Base-by-base conservation (phyloP, 2,797 vertebrate species). In the Otus scops region DNA sequence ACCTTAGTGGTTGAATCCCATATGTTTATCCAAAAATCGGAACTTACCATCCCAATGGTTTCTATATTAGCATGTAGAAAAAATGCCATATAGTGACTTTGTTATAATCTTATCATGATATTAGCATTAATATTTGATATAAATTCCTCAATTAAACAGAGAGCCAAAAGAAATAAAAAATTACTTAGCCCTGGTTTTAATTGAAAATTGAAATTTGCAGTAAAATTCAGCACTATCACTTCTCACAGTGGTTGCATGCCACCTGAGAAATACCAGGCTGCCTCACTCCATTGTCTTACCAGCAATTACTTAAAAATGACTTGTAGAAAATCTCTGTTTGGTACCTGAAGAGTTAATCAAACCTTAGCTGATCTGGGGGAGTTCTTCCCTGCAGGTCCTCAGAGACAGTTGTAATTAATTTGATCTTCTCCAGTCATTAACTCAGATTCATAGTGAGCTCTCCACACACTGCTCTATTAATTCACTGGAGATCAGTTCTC, bases 391-490 rank as follows among this genome's bases (percentile, higher is more conserved):
- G 94, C 97, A 97, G 85, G 91, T 98, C 98, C 98, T 98, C 95
- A 90, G 98, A 98, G 98, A 98, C 96, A 93, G 91, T 95, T 97
- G 97, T 98, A 98, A 98, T 98, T 98, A 98, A 98, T 98, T 98
- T 98, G 97, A 98, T 98, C 97, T 98, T 98, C 98, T 98, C 91
- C 91, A 98, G 98, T 98, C 98, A 98, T 98, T 98, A 98, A 98
- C 97, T 98, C 91, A 97, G 96, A 96, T 98, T 98, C 97, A 96
- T 96, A 97, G 98, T 79, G 97, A 97, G 97, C 95, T 89, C 63
- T 97, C 96, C 83, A 89, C 97, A 97, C 96, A 98, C 73, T 68
- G 95, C 97, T 98, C 97, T 97, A 98, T 98, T 98, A 98, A 98
- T 98, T 98, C 98, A 98, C 98, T 95, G 88, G 97, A 98, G 98